phyloP scores from a whole-genome alignment of 2,797 vertebrate species.

The Manis pentadactyla region DNA sequence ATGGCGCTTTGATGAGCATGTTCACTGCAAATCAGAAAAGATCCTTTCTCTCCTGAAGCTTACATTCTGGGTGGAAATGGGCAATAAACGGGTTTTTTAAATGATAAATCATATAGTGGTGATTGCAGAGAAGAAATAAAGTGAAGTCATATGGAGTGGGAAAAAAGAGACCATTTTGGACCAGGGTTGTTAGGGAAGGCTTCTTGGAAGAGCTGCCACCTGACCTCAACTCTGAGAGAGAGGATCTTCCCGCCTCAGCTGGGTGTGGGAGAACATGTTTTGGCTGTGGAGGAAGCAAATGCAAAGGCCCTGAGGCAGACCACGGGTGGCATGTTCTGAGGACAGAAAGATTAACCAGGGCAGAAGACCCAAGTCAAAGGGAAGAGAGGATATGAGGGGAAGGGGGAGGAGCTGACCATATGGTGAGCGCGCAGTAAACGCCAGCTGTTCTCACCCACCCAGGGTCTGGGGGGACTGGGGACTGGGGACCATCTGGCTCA shows the following conservation, averaged over 20 bases:
- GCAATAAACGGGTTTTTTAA: background rate
- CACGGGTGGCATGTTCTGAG: background rate
- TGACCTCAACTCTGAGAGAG: background rate
- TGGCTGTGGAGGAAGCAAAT: background rate
- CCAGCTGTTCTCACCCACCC: background rate
- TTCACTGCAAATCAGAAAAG: background rate
- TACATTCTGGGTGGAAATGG: background rate
- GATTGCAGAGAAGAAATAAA: conserved; percentile 2
- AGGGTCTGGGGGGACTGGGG: accelerated
- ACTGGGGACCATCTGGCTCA: background rate
- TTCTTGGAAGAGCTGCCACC: background rate
- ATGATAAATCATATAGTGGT: background rate
- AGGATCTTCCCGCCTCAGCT: background rate
- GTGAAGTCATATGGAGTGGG: background rate
- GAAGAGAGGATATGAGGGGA: too few species aligned
- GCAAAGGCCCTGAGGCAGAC: background rate
- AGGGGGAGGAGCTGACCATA: background rate
- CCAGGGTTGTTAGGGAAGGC: too few species aligned
- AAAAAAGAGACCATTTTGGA: background rate
- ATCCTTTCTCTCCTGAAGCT: background rate
- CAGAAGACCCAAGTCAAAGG: background rate
- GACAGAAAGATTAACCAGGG: background rate
- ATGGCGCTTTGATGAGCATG: background rate
- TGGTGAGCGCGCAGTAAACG: background rate
- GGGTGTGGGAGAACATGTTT: background rate